phyloP scores from a whole-genome alignment of 2,797 vertebrate genomes.

The Danio tinwini region DNA sequence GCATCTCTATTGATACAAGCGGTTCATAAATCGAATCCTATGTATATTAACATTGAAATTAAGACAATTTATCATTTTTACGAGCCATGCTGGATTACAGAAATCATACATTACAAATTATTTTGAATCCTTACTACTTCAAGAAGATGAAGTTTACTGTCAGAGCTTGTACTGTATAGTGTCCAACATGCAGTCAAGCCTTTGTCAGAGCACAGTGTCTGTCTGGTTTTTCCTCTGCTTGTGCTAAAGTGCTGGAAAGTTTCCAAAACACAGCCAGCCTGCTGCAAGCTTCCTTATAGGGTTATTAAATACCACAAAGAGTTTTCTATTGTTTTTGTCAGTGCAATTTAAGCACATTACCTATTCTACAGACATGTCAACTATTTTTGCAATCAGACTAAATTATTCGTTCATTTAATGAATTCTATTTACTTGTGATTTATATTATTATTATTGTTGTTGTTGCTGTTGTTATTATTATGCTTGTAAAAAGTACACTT shows the following conservation, averaged over 20 bases:
- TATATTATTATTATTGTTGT: too few relatives aligned
- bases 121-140: too few relatives aligned
- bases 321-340: slow-evolving; percentile 6
- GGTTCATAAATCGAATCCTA: too few relatives aligned
- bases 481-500: too few relatives aligned
- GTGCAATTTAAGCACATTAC: not conserved
- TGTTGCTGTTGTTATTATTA: too few relatives aligned
- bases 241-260: slow-evolving; percentile 14
- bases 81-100: too few relatives aligned
- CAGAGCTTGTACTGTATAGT: not conserved
- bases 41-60: too few relatives aligned
- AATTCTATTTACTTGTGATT: too few relatives aligned
- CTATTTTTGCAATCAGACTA: not conserved
- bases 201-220: not conserved
- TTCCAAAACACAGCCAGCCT: slow-evolving; percentile 23
- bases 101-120: too few relatives aligned
- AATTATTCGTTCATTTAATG: too few relatives aligned
- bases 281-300: slow-evolving; percentile 35
- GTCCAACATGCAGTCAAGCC: not conserved
- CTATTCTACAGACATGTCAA: not conserved
- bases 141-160: not conserved
- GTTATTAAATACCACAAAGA: slow-evolving; percentile 9
- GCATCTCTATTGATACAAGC: too few relatives aligned
- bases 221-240: not conserved
- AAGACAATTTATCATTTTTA: too few relatives aligned